Base-by-base conservation (phyloP, 2,797 vertebrate species). In the Lateolabrax maculatus region DNA sequence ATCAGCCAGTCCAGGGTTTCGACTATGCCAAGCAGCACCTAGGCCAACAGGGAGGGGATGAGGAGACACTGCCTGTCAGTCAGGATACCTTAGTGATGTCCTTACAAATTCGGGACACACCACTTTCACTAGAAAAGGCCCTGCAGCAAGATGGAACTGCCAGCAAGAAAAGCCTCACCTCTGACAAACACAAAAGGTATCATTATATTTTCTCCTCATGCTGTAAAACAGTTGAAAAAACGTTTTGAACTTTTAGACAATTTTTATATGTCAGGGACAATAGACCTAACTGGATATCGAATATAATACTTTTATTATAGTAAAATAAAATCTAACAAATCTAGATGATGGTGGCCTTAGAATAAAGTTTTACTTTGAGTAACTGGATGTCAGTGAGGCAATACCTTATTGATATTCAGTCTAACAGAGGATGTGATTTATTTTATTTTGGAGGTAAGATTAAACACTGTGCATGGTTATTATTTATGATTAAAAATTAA, bases 1-100 rank as follows among this genome's bases (percentile, higher is more conserved):
- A 81, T 74, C 93, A 99, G 98, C 98, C 98, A 18, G 97, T 99
- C 36, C 98, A 99, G 95, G 98, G 98, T 25, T 99, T 99, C 84
- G 98, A 99, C 92, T 99, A 99, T 68, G 98, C 98, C 84, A 99
- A 99, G 91, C 98, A 99, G 81, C 98, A 99, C 89, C 93, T 99
- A 89, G 98, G 98, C 76, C 98, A 97, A 89, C 97, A 98, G 93
- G 97, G 98, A 61, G 96, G 96, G 0, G 98, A 99, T 34, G 97
- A 98, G 78, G 97, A 99, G 81, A 96, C 95, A 71, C 92, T 97
- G 69, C 97, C 97, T 10, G 96, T 95, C 78, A 97, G 97, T 63
- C 97, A 99, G 90, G 98, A 99, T 86, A 98, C 97, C 0, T 96
- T 98, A 21, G 95, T 98, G 74, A 95, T 98, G 85, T 96, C 98